Evolutionary conservation across 2,888 invertebrate species (phyloP).

Genomic region (Drosophila lacicola): DNA sequence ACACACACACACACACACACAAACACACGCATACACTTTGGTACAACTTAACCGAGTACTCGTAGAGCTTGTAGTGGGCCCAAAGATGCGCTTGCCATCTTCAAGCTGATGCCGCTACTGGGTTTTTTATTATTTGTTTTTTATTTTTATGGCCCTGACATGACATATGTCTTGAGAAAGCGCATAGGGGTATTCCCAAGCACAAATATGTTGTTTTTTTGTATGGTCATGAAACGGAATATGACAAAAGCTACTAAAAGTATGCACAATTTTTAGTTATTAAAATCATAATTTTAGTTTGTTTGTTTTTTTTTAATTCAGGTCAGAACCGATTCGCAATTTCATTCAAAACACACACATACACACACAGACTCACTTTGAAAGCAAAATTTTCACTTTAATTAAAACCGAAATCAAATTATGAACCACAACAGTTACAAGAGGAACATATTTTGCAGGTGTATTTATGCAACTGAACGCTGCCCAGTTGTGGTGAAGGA

Average conservation of each 20-base stretch:
- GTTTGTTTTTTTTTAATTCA: too few species aligned
- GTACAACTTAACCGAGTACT: conserved; percentile 43
- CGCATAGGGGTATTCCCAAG: conserved; percentile 46
- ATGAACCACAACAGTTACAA: conserved; percentile 5
- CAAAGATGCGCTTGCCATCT: conserved; percentile 61
- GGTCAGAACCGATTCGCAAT: too few species aligned
- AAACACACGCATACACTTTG: conserved; percentile 31
- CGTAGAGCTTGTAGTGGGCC: conserved; percentile 37
- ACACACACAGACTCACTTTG: background rate
- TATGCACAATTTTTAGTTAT: too few species aligned
- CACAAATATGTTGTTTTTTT: conserved; percentile 16
- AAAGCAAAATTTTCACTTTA: conserved; percentile 1
- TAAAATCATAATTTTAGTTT: too few species aligned
- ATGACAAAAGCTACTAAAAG: background rate
- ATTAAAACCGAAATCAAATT: conserved; percentile 16
- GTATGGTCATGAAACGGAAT: background rate
- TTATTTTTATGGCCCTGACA: conserved; percentile 49
- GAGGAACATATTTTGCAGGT: conserved; percentile 2
- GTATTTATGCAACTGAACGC: conserved; percentile 38
- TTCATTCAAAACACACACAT: too few species aligned
- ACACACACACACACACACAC: conserved; percentile 19
- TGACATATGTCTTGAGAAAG: conserved; percentile 47
- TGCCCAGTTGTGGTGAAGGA: conserved; percentile 9
- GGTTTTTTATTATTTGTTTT: conserved; percentile 10
- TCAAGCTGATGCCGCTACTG: conserved; percentile 44